phyloP scores from a whole-genome alignment of 2,797 vertebrate genomes.

The Steatocranus sp. region DNA sequence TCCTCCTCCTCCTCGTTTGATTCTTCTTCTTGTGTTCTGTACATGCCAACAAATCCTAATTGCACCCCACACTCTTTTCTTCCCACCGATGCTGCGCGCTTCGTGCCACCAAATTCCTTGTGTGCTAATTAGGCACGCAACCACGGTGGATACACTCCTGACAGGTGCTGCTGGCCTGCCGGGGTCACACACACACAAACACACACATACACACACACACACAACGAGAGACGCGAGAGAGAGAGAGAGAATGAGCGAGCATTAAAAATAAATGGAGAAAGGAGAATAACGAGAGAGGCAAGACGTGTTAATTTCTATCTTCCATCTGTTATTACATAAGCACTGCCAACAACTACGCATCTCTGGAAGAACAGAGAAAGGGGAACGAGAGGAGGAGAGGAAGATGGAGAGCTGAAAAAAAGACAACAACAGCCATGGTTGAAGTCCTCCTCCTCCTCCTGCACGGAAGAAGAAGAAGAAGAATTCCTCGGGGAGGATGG shows the following conservation, averaged over 20 bases:
- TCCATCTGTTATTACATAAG: slow-evolving; percentile 99
- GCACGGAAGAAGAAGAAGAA: slow-evolving; percentile 42
- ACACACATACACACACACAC: slow-evolving; percentile 52
- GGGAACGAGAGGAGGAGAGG: slow-evolving; percentile 28
- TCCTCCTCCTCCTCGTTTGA: slow-evolving; percentile 35
- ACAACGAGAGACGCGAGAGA: neutral
- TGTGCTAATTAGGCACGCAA: slow-evolving; percentile 98
- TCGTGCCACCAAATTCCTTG: slow-evolving; percentile 87
- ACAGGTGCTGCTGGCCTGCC: slow-evolving; percentile 98
- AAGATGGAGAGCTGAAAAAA: slow-evolving; percentile 25
- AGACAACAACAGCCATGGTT: slow-evolving; percentile 16
- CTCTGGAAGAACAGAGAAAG: slow-evolving; percentile 53
- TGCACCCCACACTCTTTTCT: slow-evolving; percentile 75
- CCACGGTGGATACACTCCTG: slow-evolving; percentile 94
- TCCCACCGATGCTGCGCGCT: slow-evolving; percentile 44
- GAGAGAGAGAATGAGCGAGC: slow-evolving; percentile 59
- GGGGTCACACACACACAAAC: slow-evolving; percentile 78
- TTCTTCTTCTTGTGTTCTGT: slow-evolving; percentile 35
- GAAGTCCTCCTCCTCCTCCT: slow-evolving; percentile 36
- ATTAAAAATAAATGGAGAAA: slow-evolving; percentile 88
- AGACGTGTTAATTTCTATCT: slow-evolving; percentile 99
- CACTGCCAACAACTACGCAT: slow-evolving; percentile 97
- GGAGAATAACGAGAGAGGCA: slow-evolving; percentile 90
- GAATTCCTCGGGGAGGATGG: slow-evolving; percentile 43
- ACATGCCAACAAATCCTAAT: slow-evolving; percentile 85